Evolutionary conservation across 2,888 invertebrate genomes (phyloP).

Genomic region (Hanleya hanleyi): DNA sequence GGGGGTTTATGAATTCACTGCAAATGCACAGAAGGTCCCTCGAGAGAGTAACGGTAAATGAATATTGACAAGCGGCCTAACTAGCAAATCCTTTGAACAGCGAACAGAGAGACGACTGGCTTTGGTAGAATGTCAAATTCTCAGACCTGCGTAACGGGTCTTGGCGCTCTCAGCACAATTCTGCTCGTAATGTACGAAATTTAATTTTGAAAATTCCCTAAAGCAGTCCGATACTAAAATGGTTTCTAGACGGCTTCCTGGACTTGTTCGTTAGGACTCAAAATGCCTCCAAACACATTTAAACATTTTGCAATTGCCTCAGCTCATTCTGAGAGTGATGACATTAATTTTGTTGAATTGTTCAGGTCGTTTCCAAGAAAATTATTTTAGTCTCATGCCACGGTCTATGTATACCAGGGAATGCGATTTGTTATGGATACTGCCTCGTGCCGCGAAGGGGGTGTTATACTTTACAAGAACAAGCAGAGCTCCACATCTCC

Average conservation of each 20-base stretch:
- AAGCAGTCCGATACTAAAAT: slow-evolving; percentile 42
- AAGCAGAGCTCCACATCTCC: no score
- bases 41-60: slow-evolving; percentile 14
- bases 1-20: slow-evolving; percentile 1
- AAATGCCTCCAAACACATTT: slow-evolving; percentile 60
- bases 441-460: no score
- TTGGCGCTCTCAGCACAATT: not conserved
- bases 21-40: slow-evolving; percentile 7
- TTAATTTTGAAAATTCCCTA: slow-evolving; percentile 55
- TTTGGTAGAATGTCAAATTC: slow-evolving; percentile 19
- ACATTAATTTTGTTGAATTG: slow-evolving; percentile 61
- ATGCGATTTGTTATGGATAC: slow-evolving; percentile 46
- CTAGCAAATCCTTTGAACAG: slow-evolving; percentile 28
- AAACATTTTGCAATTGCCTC: slow-evolving; percentile 58
- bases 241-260: slow-evolving; percentile 39
- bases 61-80: slow-evolving; percentile 24
- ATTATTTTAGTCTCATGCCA: slow-evolving; percentile 64
- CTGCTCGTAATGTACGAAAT: slow-evolving; percentile 49
- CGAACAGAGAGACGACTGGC: no score
- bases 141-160: slow-evolving; percentile 12
- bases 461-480: no score
- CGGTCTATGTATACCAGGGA: slow-evolving; percentile 41
- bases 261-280: slow-evolving; percentile 48
- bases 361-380: slow-evolving; percentile 52
- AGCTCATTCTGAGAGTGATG: slow-evolving; percentile 43